Conservation (phyloP, 2,113 vertebrate species). For the Crocuta crocuta region DNA sequence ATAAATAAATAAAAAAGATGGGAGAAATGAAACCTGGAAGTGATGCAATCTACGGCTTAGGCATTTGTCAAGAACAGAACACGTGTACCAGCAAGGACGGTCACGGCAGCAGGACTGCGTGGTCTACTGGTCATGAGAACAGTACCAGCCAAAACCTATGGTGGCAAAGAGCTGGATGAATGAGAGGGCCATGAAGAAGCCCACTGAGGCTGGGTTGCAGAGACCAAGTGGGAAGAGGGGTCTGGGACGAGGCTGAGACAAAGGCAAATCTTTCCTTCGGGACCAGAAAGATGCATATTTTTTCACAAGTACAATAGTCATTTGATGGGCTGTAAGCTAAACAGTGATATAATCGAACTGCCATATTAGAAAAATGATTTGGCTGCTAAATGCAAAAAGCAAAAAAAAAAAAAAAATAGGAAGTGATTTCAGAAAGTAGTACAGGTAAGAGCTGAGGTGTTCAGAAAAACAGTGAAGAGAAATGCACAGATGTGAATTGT, state of each 20-base stretch:
- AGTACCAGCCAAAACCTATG: neutral
- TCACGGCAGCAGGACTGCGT: neutral
- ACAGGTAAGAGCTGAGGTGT: neutral
- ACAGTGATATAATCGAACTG: neutral
- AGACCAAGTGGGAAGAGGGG: neutral
- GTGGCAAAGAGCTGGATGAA: neutral
- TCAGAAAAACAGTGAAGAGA: neutral
- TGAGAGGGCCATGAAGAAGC: neutral
- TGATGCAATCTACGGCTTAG: neutral
- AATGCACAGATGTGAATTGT: neutral
- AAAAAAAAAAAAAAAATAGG: neutral
- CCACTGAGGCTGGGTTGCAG: no score
- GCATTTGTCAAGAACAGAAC: neutral
- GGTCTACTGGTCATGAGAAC: neutral
- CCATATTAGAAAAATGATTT: neutral
- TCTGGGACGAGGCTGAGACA: neutral
- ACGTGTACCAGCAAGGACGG: neutral
- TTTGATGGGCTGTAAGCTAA: neutral
- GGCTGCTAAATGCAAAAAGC: neutral
- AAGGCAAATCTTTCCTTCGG: neutral
- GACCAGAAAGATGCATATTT: neutral
- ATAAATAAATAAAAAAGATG: neutral
- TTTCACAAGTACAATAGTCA: neutral
- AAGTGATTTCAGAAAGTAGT: neutral
- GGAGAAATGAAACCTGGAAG: neutral